These are phyloP conservation scores for Orchesellides sinensis DNA, from an alignment of 2,888 invertebrate genomes.

Conservation along the genomic window DNA sequence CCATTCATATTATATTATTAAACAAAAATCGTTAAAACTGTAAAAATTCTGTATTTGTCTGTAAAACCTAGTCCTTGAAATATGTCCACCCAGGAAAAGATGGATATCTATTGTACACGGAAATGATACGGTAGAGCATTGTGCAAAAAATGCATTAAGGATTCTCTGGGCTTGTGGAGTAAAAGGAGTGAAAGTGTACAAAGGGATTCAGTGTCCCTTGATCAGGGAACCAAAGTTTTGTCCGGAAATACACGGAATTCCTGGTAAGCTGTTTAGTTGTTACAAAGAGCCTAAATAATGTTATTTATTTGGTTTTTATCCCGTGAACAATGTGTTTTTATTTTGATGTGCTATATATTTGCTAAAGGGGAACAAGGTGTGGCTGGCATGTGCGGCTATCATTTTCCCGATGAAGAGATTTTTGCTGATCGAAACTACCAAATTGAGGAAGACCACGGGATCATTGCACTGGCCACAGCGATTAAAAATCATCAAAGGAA, in stretches of 20 bases:
- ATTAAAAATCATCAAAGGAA: conserved; percentile 34
- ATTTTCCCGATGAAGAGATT: conserved; percentile 66
- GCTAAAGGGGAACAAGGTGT: conserved; percentile 65
- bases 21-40: background rate
- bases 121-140: conserved; percentile 66
- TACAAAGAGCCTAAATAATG: background rate
- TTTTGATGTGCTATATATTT: too few species aligned
- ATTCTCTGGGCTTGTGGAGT: conserved; percentile 69
- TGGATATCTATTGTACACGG: conserved; percentile 59
- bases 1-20: too few species aligned
- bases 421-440: conserved; percentile 34
- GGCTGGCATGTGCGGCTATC: conserved; percentile 69
- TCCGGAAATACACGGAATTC: conserved; percentile 69
- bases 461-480: conserved; percentile 53
- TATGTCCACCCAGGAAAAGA: too few species aligned
- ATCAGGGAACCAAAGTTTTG: conserved; percentile 60
- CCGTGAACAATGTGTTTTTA: too few species aligned
- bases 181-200: conserved; percentile 52
- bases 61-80: too few species aligned
- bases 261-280: conserved; percentile 52
- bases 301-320: too few species aligned
- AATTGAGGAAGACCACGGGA: conserved; percentile 39
- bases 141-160: conserved; percentile 60
- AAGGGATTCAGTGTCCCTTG: conserved; percentile 55
- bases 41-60: background rate